A percentile compares a stretch with the other conserved stretches of the same genome.
Evolutionary conservation across 2,797 vertebrate species (phyloP).

Genomic region (Tragopan temminckii): DNA sequence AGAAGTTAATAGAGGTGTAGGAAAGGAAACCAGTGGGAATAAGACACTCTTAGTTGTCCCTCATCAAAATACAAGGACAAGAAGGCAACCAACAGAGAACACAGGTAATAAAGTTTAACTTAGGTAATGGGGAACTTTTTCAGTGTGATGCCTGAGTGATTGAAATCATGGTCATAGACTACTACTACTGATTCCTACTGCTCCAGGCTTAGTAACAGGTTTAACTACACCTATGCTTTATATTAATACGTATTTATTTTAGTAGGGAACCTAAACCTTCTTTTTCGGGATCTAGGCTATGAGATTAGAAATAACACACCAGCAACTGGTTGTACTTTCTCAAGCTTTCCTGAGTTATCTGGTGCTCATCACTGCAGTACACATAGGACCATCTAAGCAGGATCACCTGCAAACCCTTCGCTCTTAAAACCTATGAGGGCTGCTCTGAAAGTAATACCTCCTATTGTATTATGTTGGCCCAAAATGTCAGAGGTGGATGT

Average conservation of each 20-base stretch:
- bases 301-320: background rate
- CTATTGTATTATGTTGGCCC: background rate
- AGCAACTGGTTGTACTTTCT: background rate
- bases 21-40: background rate
- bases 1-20: background rate
- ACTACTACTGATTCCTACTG: background rate
- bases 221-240: background rate
- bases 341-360: background rate
- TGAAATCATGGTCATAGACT: background rate
- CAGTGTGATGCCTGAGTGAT: background rate
- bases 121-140: background rate
- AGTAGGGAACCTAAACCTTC: background rate
- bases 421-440: background rate
- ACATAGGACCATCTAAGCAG: background rate
- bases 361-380: background rate
- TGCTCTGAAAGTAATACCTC: background rate
- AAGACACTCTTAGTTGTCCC: background rate
- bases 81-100: background rate
- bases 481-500: background rate
- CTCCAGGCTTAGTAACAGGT: background rate
- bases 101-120: background rate
- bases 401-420: slow-evolving; percentile 49
- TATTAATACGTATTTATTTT: background rate
- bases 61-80: background rate
- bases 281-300: background rate